phyloP scores from a whole-genome alignment of 2,888 invertebrate species.

The Polydrusus tereticollis region DNA sequence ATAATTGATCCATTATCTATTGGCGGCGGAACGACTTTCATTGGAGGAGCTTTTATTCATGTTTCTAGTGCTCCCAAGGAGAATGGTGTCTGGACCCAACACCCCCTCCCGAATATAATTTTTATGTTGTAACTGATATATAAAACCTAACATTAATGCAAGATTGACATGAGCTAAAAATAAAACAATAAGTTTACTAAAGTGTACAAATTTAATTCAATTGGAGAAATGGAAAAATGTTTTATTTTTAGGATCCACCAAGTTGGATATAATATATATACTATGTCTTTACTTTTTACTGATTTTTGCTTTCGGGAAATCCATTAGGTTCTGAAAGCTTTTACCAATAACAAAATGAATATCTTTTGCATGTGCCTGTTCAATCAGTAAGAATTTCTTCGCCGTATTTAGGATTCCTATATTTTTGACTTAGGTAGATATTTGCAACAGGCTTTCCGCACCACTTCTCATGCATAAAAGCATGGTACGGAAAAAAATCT shows the following conservation, averaged over 20 bases:
- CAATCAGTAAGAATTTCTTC: not conserved
- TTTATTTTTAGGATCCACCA: not conserved
- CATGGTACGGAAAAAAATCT: no score
- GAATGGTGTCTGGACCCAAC: no score
- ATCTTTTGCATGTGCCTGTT: not conserved
- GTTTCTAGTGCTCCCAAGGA: no score
- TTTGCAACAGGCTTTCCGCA: no score
- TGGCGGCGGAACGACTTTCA: no score
- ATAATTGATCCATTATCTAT: no score
- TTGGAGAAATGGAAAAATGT: not conserved
- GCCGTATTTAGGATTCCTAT: not conserved
- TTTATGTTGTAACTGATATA: no score
- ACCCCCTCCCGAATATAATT: no score
- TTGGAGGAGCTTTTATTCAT: no score
- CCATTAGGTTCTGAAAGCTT: constrained; percentile 3
- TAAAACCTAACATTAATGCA: not conserved
- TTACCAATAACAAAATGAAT: not conserved
- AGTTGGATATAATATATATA: not conserved
- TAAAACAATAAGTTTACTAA: not conserved
- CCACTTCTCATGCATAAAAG: no score
- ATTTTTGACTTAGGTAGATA: no score
- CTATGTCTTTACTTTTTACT: not conserved
- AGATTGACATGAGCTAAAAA: not conserved
- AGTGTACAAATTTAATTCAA: not conserved
- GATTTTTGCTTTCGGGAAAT: not conserved